A percentile compares a stretch with the other conserved stretches of the same genome.
Evolutionary conservation across 2,797 vertebrate genomes (phyloP).

Genomic region (Macropus fuliginosus): DNA sequence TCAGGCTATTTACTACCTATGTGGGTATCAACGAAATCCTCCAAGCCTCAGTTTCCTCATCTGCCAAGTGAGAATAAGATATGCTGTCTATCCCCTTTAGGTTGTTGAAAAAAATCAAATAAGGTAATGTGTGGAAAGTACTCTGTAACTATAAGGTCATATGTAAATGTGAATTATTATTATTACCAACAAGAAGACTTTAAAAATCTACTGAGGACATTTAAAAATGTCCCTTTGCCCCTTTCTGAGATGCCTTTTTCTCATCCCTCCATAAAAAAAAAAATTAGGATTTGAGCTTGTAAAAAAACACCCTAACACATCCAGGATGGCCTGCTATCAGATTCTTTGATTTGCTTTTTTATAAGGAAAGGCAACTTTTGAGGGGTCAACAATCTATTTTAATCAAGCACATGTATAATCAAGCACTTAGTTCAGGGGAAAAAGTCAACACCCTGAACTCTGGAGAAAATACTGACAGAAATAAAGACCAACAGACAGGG

Average conservation of each 20-base stretch:
- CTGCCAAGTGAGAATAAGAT: background rate
- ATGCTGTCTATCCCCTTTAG: background rate
- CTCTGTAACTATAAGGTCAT: background rate
- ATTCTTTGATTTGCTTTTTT: no score
- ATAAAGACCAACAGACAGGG: no score
- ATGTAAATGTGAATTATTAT: background rate
- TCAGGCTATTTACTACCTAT: background rate
- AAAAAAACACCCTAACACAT: no score
- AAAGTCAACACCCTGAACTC: no score
- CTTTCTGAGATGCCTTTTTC: background rate
- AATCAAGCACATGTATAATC: no score
- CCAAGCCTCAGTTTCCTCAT: background rate
- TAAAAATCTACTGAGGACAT: background rate
- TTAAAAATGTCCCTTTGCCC: background rate
- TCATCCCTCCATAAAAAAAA: background rate
- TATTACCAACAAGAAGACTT: background rate
- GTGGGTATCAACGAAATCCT: background rate
- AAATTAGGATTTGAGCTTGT: background rate
- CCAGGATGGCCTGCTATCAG: no score
- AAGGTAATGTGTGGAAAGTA: background rate
- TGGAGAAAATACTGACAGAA: no score
- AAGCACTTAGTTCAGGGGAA: no score
- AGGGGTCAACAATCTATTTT: no score
- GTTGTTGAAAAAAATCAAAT: background rate
- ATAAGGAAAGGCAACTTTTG: no score